Evolutionary conservation across 2,888 invertebrate genomes (phyloP).

Genomic region (Drosophila trichaetosa): DNA sequence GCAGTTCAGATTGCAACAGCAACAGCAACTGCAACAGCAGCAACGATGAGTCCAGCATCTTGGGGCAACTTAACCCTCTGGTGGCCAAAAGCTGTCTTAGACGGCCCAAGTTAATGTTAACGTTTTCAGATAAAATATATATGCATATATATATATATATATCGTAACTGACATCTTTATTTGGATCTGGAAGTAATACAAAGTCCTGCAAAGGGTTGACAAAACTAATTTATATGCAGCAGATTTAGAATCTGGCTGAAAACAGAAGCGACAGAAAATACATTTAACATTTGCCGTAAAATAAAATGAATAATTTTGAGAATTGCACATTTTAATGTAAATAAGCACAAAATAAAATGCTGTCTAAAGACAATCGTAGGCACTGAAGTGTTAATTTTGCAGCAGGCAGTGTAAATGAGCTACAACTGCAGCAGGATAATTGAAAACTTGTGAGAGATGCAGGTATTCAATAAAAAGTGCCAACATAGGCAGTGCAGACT

Average conservation of each 20-base stretch:
- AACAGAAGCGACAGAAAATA: neutral
- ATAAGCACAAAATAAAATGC: neutral
- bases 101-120: neutral
- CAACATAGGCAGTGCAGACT: conserved; percentile 26
- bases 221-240: neutral
- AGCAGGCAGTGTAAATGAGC: conserved; percentile 28
- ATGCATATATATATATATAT: too few relatives aligned
- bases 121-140: neutral
- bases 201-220: neutral
- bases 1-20: conserved; percentile 62
- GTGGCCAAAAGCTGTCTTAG: neutral
- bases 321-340: neutral
- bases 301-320: neutral
- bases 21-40: conserved; percentile 18
- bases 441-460: neutral
- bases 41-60: conserved; percentile 19
- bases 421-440: conserved; percentile 10
- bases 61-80: conserved; percentile 23
- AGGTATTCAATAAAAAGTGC: neutral
- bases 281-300: neutral
- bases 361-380: neutral
- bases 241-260: neutral
- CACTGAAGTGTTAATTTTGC: neutral
- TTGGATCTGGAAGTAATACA: neutral
- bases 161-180: neutral